Conservation (phyloP, 2,888 invertebrate species). For the Lypha dubia region DNA sequence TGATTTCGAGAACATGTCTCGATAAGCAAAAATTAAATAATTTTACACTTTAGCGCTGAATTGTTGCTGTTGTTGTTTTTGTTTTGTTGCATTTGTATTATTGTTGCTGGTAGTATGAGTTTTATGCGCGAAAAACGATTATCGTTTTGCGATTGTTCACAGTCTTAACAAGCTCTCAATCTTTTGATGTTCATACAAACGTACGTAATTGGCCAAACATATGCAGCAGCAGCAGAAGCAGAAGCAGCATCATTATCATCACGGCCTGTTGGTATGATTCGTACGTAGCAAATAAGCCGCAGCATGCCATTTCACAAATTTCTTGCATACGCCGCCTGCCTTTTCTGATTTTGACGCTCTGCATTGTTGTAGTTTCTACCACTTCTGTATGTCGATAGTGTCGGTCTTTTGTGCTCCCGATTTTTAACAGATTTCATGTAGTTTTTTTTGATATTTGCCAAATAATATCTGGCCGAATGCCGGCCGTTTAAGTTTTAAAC, state of each 20-base stretch:
- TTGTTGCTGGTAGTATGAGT: conserved; percentile 36
- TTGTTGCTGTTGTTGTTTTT: conserved; percentile 50
- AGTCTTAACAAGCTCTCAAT: conserved; percentile 75
- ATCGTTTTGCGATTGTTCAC: conserved; percentile 72
- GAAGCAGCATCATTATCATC: conserved; percentile 6
- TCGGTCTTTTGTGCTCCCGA: conserved; percentile 61
- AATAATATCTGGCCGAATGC: conserved; percentile 64
- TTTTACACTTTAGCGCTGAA: conserved; percentile 74
- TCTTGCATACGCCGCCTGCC: conserved; percentile 51
- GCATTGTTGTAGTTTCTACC: conserved; percentile 52
- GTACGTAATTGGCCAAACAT: conserved; percentile 71
- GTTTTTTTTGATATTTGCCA: conserved; percentile 62
- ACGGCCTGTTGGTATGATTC: conserved; percentile 11
- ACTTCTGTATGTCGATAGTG: conserved; percentile 42
- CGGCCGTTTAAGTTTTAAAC: conserved; percentile 44
- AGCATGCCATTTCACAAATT: conserved; percentile 53
- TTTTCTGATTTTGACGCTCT: conserved; percentile 37
- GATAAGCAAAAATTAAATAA: conserved; percentile 75
- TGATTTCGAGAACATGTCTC: conserved; percentile 65
- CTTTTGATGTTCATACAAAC: conserved; percentile 70
- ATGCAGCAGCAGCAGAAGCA: conserved; percentile 21
- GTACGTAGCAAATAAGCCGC: conserved; percentile 60
- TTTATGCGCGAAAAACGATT: conserved; percentile 67
- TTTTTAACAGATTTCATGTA: conserved; percentile 52
- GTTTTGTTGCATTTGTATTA: too few species aligned